Evolutionary conservation across 2,888 invertebrate species (phyloP), one percentile per base, ranked within the genome.

Genomic region (Hylaea fasciaria): DNA sequence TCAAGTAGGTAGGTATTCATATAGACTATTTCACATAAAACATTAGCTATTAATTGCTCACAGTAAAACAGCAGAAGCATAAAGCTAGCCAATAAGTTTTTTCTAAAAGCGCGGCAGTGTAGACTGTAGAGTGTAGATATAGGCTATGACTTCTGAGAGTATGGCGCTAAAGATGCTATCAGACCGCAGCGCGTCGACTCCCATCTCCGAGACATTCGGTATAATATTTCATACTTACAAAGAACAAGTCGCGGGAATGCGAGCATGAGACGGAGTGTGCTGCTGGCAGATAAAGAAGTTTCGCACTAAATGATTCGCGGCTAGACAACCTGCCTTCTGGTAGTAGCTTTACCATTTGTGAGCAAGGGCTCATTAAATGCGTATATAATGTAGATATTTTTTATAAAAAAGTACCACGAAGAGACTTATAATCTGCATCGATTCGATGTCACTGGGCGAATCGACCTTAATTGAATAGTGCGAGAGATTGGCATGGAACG

Each of bases 221-320:
- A 79, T 72, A 80, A 86, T 86, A 86, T 84, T 82, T 87, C 84
- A 86, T 85, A 75, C 86, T 86, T 86, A 83, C 73, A 77, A 78
- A 73, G 80, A 82, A 80, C 81, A 83, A 81, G 78, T 82, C 57
- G 56, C 61, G 59, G 57, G 44, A 44, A 55, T 54, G 63, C 16
- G 55, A 49, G 43, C 49, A 45, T 41, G 73, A 74, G 77, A 78
- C 76, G 78, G 71, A 75, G 83, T 73, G 83, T 87, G 86, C 70
- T 69, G 63, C 75, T 67, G 66, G 64, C 69, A 80, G 87, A 87
- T 86, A 87, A 82, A 83, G 70, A 69, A 74, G 69, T 69, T 67
- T 65, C 48, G 58, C 58, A 16, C 55, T 57, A 64, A 69, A 61
- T 65, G 65, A 64, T 65, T 57, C 50, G 47, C 45, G 43, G 44